A percentile compares a stretch with the other conserved stretches of the same genome.
These are phyloP conservation scores for Euproctis similis DNA, from an alignment of 2,888 invertebrate genomes.

Conservation along the genomic window DNA sequence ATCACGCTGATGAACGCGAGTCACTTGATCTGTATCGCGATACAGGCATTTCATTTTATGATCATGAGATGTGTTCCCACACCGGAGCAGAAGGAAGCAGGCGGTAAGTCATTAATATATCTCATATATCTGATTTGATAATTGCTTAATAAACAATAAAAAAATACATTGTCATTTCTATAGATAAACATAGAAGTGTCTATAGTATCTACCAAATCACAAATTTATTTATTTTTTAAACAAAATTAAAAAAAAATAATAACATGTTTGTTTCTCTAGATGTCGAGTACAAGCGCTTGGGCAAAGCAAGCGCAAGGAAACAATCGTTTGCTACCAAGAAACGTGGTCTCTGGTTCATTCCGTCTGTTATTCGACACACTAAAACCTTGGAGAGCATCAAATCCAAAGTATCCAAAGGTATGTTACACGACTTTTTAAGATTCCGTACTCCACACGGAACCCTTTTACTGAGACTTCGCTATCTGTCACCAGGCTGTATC, in stretches of 20 bases:
- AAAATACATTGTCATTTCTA: too few species aligned
- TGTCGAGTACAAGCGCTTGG: slow-evolving; percentile 67
- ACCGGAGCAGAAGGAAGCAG: slow-evolving; percentile 66
- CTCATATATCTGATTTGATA: too few species aligned
- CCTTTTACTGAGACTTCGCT: too few species aligned
- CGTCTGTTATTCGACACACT: slow-evolving; percentile 65
- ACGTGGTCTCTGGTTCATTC: slow-evolving; percentile 70
- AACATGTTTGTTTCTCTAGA: slow-evolving; percentile 36
- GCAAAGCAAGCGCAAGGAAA: slow-evolving; percentile 40
- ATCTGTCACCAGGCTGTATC: too few species aligned
- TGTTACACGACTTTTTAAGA: neutral
- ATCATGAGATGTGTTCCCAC: slow-evolving; percentile 76
- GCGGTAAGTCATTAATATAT: too few species aligned
- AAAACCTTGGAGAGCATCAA: slow-evolving; percentile 69
- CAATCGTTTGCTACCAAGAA: slow-evolving; percentile 48
- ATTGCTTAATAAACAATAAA: too few species aligned
- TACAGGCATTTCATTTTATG: slow-evolving; percentile 65
- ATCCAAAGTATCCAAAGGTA: slow-evolving; percentile 66
- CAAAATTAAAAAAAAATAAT: slow-evolving; percentile 6
- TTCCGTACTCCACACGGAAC: too few species aligned
- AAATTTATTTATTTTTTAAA: neutral
- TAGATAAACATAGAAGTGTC: too few species aligned
- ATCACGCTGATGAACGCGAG: slow-evolving; percentile 77
- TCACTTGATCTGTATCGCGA: slow-evolving; percentile 66
- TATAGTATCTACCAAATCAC: neutral